Conservation (phyloP, 1,140 invertebrate species). For the Pristionchus pacificus region DNA sequence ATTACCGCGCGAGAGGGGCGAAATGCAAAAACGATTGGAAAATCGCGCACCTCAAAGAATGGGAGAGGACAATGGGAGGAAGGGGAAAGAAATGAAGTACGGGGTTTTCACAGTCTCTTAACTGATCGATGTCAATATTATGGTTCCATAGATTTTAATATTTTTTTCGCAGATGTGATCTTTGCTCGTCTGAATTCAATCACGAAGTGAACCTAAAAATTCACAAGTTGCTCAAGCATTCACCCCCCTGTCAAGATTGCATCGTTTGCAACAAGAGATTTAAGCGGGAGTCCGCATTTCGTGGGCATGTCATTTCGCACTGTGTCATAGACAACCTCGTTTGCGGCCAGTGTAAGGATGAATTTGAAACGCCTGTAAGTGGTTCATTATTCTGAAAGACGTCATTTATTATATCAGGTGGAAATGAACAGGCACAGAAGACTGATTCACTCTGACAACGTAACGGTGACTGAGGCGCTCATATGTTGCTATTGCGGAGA, state of each 20-base stretch:
- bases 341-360: conserved; percentile 6
- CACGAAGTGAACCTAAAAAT: background rate
- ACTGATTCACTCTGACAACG: conserved; percentile 5
- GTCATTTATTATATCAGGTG: background rate
- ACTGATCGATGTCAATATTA: background rate
- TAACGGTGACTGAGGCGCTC: background rate
- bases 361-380: conserved; percentile 15
- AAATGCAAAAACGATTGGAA: background rate
- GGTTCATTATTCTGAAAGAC: background rate
- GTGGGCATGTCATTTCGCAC: conserved; percentile 23
- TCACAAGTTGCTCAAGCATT: background rate
- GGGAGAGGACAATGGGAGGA: background rate
- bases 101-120: no score
- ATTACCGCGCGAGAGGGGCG: background rate
- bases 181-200: no score
- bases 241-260: background rate
- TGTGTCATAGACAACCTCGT: background rate
- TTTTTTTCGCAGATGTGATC: background rate
- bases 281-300: conserved; percentile 13
- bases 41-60: background rate
- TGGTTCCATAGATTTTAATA: background rate
- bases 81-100: no score
- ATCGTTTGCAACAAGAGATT: background rate
- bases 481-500: conserved; percentile 15
- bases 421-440: conserved; percentile 4